These are phyloP conservation scores for Halisarca cf. caerulea DNA, from an alignment of 37 sponge, comb jelly and placozoan species.

Conservation along the genomic window DNA sequence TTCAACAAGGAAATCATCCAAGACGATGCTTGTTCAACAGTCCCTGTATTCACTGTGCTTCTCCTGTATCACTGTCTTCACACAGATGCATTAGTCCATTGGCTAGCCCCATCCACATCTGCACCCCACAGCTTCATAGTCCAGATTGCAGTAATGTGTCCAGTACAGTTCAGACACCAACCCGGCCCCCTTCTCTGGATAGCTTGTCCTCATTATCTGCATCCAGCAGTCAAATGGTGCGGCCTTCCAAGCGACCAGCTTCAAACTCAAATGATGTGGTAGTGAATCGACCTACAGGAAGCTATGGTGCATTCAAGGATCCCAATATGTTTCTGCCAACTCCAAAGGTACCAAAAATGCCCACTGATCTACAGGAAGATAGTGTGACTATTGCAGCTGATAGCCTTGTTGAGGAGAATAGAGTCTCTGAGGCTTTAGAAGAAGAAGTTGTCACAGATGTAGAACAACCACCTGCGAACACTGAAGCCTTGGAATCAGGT, in stretches of 20 bases:
- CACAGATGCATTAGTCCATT: background rate
- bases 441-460: background rate
- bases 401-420: no score
- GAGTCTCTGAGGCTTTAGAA: no score
- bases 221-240: background rate
- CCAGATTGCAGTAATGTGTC: conserved; percentile 3
- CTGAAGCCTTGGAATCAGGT: no score
- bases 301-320: conserved; percentile 1
- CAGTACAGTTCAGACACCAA: conserved; percentile 5
- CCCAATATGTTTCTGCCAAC: background rate
- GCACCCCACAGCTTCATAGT: background rate
- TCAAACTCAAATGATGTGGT: background rate
- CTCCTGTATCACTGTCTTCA: background rate
- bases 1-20: background rate
- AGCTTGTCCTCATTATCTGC: no score
- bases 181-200: background rate
- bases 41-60: background rate
- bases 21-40: background rate
- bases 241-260: no score
- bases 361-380: no score
- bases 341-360: background rate
- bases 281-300: background rate
- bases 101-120: background rate
- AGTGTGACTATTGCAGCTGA: no score
- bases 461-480: background rate